Conservation (phyloP, 2,113 vertebrate species). For the Martes martes region DNA sequence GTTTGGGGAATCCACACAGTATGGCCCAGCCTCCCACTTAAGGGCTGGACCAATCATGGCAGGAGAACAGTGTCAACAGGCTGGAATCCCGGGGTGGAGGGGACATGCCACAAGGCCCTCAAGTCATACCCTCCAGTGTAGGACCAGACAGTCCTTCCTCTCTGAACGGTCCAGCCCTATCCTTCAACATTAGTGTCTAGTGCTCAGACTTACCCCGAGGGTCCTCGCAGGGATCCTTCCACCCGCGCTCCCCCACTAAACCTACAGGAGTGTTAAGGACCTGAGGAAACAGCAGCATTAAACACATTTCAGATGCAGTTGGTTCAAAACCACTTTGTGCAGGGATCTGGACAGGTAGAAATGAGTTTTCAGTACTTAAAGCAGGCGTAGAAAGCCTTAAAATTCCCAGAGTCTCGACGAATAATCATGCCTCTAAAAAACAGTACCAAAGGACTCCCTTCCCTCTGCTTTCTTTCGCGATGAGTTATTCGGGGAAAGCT, state of each 20-base stretch:
- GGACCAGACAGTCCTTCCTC: neutral
- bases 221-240: too few relatives aligned
- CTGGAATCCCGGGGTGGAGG: neutral
- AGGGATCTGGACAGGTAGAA: neutral
- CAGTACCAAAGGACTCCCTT: neutral
- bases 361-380: neutral
- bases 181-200: neutral
- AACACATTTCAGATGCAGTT: neutral
- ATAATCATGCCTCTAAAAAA: neutral
- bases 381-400: neutral
- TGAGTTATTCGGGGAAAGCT: neutral
- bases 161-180: accelerated
- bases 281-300: neutral
- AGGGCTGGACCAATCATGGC: accelerated
- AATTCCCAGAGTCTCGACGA: neutral
- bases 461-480: neutral
- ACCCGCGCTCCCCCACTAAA: accelerated
- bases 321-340: neutral
- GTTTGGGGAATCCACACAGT: neutral
- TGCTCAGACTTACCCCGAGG: neutral
- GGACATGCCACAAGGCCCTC: accelerated
- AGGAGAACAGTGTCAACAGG: neutral
- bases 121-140: neutral
- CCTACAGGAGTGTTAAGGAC: too few relatives aligned
- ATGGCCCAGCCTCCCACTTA: neutral